These are phyloP conservation scores for Tridacna crocea DNA, from an alignment of 2,888 invertebrate genomes.

Conservation along the genomic window DNA sequence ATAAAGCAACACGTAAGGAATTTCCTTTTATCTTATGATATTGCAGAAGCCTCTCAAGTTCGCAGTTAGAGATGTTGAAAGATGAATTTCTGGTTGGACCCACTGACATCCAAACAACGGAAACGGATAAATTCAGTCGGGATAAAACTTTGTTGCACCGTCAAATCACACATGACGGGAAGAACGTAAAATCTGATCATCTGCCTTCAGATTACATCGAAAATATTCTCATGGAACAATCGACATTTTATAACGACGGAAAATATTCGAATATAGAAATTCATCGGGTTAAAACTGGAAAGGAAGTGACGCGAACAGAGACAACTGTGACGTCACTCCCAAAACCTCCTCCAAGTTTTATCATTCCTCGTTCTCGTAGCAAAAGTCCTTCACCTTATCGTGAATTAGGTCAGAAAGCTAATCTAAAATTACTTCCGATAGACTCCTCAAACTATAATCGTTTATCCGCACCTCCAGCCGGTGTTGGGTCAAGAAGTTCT, in stretches of 20 bases:
- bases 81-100: slow-evolving; percentile 65
- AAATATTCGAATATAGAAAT: slow-evolving; percentile 50
- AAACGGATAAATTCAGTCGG: slow-evolving; percentile 23
- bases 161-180: slow-evolving; percentile 53
- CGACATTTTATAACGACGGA: slow-evolving; percentile 50
- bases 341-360: slow-evolving; percentile 79
- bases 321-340: slow-evolving; percentile 68
- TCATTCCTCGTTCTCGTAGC: slow-evolving; percentile 74
- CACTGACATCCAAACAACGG: slow-evolving; percentile 41
- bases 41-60: slow-evolving; percentile 75
- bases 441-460: slow-evolving; percentile 63
- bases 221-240: slow-evolving; percentile 59
- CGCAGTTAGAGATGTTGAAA: slow-evolving; percentile 69
- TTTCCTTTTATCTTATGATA: not conserved
- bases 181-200: slow-evolving; percentile 38
- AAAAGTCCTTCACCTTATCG: slow-evolving; percentile 44
- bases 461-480: slow-evolving; percentile 44
- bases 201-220: slow-evolving; percentile 57
- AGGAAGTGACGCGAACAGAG: slow-evolving; percentile 56
- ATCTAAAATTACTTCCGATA: slow-evolving; percentile 70
- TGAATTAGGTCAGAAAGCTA: slow-evolving; percentile 32
- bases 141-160: slow-evolving; percentile 29
- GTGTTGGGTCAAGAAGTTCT: slow-evolving; percentile 42
- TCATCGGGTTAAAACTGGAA: slow-evolving; percentile 42
- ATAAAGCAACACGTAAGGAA: too few species aligned